Base-by-base conservation (phyloP, 2,888 invertebrate species). In the Rotaria sp. region DNA sequence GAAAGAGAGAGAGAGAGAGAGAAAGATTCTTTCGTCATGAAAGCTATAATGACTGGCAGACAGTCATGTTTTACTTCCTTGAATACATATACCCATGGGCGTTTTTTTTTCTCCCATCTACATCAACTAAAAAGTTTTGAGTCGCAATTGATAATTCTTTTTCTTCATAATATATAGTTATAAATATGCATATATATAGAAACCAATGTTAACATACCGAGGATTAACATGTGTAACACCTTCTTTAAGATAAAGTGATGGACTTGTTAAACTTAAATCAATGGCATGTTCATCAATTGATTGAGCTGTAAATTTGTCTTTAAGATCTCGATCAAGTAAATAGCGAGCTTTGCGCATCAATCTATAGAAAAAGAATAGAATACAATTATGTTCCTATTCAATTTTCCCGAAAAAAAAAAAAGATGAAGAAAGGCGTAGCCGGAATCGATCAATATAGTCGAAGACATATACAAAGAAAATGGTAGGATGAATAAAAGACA, bases 271-370 rank as follows among this genome's bases (percentile, higher is more conserved):
- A 84, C 89, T 89, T 57, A 91, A 89, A 86, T 90, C 89, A 84
- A 90, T 89, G 87, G 90, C 91, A 88, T 90, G 90, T 87, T 90
- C 89, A 88, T 96, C 96, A 80, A 95, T 94, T 88, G 94, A 93
- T 85, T 95, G 92, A 41, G 95, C 95, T 85, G 93, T 93, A 88
- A 94, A 94, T 90, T 96, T 96, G 89, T 95, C 94, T 88, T 94
- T 94, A 57, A 96, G 92, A 91, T 96, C 96, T 86, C 94, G 93
- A 89, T 96, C 95, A 88, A 96, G 92, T 85, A 94, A 93, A 91
- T 95, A 96, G 87, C 94, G 93, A 0, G 94, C 94, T 15, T 95
- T 94, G 86, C 95, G 93, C 75, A 96, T 92, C 87, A 95, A 93
- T 85, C 96, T 80, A 80, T 38, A 80, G 26, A 24, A 45, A 80